phyloP scores from a whole-genome alignment of 2,113 vertebrate species.

The Cranoglanis bouderius region DNA sequence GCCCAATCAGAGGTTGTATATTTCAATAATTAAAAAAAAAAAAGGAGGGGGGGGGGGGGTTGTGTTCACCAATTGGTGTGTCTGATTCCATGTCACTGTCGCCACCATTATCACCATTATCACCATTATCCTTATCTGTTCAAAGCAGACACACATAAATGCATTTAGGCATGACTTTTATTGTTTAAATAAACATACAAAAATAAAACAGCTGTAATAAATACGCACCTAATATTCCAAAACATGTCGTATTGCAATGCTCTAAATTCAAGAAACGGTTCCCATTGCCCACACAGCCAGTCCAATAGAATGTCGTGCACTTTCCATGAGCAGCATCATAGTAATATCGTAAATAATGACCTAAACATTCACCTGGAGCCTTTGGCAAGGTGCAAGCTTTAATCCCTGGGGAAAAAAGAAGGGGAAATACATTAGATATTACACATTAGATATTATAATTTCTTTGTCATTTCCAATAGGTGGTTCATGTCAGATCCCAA shows the following conservation, averaged over 20 bases:
- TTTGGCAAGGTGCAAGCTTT: conserved; percentile 56
- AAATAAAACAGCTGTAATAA: background rate
- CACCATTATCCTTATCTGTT: conserved; percentile 49
- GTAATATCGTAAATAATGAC: conserved; percentile 51
- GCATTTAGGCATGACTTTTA: background rate
- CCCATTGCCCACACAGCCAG: conserved; percentile 67
- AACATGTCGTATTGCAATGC: conserved; percentile 68
- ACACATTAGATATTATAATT: background rate
- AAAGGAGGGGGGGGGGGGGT: background rate
- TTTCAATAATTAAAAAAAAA: background rate
- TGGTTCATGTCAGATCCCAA: background rate
- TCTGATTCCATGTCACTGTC: conserved; percentile 60
- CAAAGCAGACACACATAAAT: conserved; percentile 19
- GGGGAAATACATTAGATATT: background rate
- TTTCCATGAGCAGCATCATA: conserved; percentile 64
- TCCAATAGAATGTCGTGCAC: conserved; percentile 65
- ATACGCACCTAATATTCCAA: conserved; percentile 62
- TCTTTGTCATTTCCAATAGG: background rate
- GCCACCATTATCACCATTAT: conserved; percentile 30
- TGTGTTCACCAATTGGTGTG: conserved; percentile 69
- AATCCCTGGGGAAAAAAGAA: conserved; percentile 48
- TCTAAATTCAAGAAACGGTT: conserved; percentile 58
- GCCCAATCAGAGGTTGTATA: background rate
- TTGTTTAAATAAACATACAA: background rate
- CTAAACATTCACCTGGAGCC: conserved; percentile 43